Evolutionary conservation across 2,113 vertebrate genomes (phyloP), one percentile per base, ranked within the genome.

Genomic region (Sander vitreus): DNA sequence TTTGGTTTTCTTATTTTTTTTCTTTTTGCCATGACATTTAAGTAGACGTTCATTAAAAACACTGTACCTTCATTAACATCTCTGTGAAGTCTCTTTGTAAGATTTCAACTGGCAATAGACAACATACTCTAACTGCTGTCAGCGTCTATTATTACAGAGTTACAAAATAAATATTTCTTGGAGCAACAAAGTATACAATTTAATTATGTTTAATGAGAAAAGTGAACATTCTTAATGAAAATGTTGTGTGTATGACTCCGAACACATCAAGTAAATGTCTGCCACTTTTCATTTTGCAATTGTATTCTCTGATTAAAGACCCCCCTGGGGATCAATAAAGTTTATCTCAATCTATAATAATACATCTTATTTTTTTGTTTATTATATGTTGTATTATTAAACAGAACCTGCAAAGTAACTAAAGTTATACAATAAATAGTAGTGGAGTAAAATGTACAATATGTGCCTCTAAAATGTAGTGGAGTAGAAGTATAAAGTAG

Each of bases 41-140:
- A 94, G 84, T 90, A 91, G 85, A 89, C 71, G 36, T 85, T 89
- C 58, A 88, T 87, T 89, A 94, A 93, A 94, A 85, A 94, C 89
- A 91, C 80, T 92, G 84, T 90, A 93, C 86, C 89, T 85, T 89
- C 71, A 74, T 77, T 50, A 6, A 76, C 72, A 53, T 30, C 45
- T 68, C 64, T 68, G 48, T 53, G 43, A 33, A 65, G 51, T 81
- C 25, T 84, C 57, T 83, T 73, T 85, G 36, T 83, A 14, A 73
- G 4, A 57, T 57, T 76, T 64, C 19, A 9, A 21, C 47, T 2
- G 1, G 19, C 10, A n/a, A 33, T 18, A 57, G 55, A 70, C 33
- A 15, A 59, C 47, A 25, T n/a, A 27, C 13, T 47, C 47, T 21
- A 57, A 27, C 39, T 36, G 21, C 43, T 50, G 43, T 47, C 11